These are phyloP conservation scores for Perizoma flavofasciatum DNA, from an alignment of 2,888 invertebrate species.

Conservation along the genomic window DNA sequence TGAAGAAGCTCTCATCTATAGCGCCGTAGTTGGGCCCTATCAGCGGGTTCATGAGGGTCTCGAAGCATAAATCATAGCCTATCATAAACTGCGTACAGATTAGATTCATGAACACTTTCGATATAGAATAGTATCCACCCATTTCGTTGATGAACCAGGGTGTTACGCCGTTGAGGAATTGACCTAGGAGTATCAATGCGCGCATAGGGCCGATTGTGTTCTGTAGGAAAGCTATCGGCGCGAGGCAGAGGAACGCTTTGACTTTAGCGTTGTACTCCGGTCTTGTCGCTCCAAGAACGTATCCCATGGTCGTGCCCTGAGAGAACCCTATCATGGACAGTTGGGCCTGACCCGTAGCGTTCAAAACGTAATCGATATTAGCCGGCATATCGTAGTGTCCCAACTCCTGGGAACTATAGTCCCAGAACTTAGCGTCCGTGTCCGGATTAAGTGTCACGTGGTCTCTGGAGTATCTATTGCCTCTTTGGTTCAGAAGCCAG, in stretches of 20 bases:
- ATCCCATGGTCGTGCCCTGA: constrained; percentile 83
- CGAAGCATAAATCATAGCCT: constrained; percentile 44
- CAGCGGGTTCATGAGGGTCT: constrained; percentile 36
- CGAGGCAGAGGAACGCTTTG: constrained; percentile 45
- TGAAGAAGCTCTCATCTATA: constrained; percentile 46
- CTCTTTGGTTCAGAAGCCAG: constrained; percentile 58
- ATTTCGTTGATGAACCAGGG: constrained; percentile 38
- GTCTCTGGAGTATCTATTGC: constrained; percentile 75
- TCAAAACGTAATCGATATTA: constrained; percentile 62
- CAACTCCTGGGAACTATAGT: constrained; percentile 82
- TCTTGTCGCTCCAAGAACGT: constrained; percentile 71
- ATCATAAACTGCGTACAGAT: constrained; percentile 37
- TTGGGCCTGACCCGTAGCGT: constrained; percentile 71
- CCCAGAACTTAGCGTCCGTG: constrained; percentile 77
- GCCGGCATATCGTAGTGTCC: constrained; percentile 87
- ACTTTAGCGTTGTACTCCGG: constrained; percentile 85
- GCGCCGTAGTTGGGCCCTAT: constrained; percentile 41
- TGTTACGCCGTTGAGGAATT: constrained; percentile 34
- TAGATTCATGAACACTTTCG: constrained; percentile 36
- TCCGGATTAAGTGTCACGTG: constrained; percentile 70
- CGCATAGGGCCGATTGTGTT: constrained; percentile 24
- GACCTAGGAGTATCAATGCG: constrained; percentile 28
- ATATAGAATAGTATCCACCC: constrained; percentile 34
- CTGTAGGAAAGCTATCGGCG: constrained; percentile 35
- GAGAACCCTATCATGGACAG: constrained; percentile 87